A percentile compares a stretch with the other conserved stretches of the same genome.
phyloP scores from a whole-genome alignment of 2,888 invertebrate genomes.

The Drosophila birchii region DNA sequence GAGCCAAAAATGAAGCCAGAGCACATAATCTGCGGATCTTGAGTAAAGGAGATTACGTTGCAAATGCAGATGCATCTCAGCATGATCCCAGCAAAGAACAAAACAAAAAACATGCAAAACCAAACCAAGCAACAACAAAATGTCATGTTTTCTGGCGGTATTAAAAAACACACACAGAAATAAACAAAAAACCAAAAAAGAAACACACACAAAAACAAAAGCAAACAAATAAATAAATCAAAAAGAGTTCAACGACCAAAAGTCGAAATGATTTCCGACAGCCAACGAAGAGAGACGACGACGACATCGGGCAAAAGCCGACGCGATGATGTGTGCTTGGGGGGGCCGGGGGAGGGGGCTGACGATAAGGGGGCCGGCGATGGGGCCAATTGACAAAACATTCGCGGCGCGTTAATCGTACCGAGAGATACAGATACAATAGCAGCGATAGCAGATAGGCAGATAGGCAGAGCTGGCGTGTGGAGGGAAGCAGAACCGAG shows the following conservation, averaged over 20 bases:
- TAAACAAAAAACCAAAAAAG: slow-evolving; percentile 29
- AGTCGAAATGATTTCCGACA: slow-evolving; percentile 75
- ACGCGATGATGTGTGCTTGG: slow-evolving; percentile 11
- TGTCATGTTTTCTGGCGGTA: slow-evolving; percentile 58
- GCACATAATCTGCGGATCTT: too few relatives aligned
- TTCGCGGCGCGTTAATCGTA: slow-evolving; percentile 41
- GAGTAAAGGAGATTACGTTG: background rate
- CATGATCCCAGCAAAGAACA: slow-evolving; percentile 23
- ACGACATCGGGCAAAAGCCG: slow-evolving; percentile 28
- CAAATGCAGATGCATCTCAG: slow-evolving; percentile 11
- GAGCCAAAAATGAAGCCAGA: background rate
- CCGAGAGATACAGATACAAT: slow-evolving; percentile 63
- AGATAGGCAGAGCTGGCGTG: slow-evolving; percentile 60
- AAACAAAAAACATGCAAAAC: slow-evolving; percentile 30
- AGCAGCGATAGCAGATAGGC: slow-evolving; percentile 43
- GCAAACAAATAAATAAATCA: slow-evolving; percentile 62
- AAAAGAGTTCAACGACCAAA: slow-evolving; percentile 79
- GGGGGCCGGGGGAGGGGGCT: slow-evolving; percentile 3
- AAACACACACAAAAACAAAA: slow-evolving; percentile 22
- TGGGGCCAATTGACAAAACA: slow-evolving; percentile 39
- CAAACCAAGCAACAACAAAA: slow-evolving; percentile 30
- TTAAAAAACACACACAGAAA: slow-evolving; percentile 17
- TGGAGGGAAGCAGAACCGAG: slow-evolving; percentile 24
- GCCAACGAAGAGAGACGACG: slow-evolving; percentile 31
- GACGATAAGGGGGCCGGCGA: slow-evolving; percentile 14